Evolutionary conservation across 2,113 vertebrate genomes (phyloP), one percentile per base, ranked within the genome.

Genomic region (Apodemus sylvaticus): DNA sequence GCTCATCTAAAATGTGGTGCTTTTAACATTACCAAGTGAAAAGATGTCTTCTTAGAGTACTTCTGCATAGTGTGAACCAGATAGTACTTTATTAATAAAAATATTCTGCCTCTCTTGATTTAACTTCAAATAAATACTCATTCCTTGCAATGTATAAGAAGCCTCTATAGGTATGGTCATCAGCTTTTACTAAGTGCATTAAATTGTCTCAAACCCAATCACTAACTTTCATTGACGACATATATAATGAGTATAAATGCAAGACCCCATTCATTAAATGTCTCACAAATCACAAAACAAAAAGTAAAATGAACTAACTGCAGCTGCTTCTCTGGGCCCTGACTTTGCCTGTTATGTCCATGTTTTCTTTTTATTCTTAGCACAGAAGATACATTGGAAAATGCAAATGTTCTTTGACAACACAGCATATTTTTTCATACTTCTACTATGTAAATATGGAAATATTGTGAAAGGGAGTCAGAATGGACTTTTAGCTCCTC

Each of bases 361-460:
- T 92, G 60, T 31, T 88, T 62, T 42, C 45, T 68, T 89, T 94
- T 82, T 29, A 94, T 83, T 86, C 48, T 86, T 45, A 62, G 29
- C n/a, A 12, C 0, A 10, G 85, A n/a, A 89, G 89, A 96, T 81
- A 94, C 26, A 73, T 17, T 71, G 34, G 5, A 51, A 86, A 74
- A 88, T 90, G 82, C n/a, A 89, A 92, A 91, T 71, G 19, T n/a
- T 83, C 51, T 90, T 89, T 86, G 89, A 91, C 48, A 91, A 53
- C 31, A 71, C 9, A 90, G 36, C 19, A 26, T 89, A 26, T 10
- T 93, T 39, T 53, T 42, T 34, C 51, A 94, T 34, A 64, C 48
- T 79, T 93, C 78, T 89, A 26, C 82, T 94, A 85, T 85, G 89
- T 95, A 97, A 96, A 95, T 96, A 93, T 6, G 68, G 68, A 93